Conservation (phyloP, 2,113 vertebrate species). For the Pollimyrus isidori region DNA sequence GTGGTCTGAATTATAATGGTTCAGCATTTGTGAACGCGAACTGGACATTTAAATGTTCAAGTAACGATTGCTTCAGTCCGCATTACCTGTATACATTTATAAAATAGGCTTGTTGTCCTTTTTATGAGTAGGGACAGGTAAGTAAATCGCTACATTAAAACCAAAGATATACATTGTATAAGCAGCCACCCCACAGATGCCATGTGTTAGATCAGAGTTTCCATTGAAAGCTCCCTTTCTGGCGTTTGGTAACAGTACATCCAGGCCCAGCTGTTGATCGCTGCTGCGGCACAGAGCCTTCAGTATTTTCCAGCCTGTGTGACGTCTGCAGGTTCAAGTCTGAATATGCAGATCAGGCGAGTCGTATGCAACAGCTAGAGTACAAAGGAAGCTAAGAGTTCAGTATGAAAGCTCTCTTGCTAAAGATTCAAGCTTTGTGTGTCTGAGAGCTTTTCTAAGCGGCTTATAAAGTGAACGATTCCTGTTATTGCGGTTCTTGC, state of each 20-base stretch:
- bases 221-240: constrained; percentile 21
- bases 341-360: constrained; percentile 21
- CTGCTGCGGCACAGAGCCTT: constrained; percentile 30
- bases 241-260: constrained; percentile 13
- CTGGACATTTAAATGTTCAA: too few relatives aligned
- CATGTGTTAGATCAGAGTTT: constrained; percentile 18
- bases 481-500: not conserved
- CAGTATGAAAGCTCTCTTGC: constrained; percentile 25
- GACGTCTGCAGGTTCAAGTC: constrained; percentile 26
- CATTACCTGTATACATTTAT: not conserved
- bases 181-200: too few relatives aligned
- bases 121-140: not conserved
- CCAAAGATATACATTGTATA: not conserved
- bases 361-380: constrained; percentile 7
- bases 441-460: not conserved
- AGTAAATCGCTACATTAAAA: not conserved
- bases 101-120: not conserved
- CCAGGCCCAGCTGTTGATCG: constrained; percentile 28
- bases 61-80: not conserved
- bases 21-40: not conserved
- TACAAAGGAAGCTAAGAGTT: constrained; percentile 28
- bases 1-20: not conserved
- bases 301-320: constrained; percentile 26
- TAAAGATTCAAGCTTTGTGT: constrained; percentile 9
- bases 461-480: not conserved